phyloP scores from a whole-genome alignment of 2,797 vertebrate species.

The Mormyrus proboscirostris region DNA sequence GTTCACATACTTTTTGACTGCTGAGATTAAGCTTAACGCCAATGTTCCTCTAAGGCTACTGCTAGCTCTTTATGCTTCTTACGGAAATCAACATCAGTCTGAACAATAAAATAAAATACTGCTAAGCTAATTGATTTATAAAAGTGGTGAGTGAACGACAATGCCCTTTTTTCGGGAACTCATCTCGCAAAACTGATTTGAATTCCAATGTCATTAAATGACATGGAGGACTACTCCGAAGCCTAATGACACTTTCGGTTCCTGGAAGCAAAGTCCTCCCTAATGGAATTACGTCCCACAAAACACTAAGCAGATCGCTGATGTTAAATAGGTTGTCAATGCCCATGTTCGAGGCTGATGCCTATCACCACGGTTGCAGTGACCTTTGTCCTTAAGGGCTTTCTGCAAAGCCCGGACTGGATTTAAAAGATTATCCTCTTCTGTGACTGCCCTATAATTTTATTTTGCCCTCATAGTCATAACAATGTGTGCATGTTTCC shows the following conservation, averaged over 20 bases:
- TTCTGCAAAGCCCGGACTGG: constrained; percentile 65
- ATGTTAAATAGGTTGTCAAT: constrained; percentile 22
- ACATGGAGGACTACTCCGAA: background rate
- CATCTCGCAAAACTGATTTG: background rate
- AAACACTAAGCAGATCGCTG: constrained; percentile 24
- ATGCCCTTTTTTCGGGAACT: background rate
- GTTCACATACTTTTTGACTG: background rate
- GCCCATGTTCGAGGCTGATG: background rate
- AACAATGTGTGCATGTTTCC: constrained; percentile 22
- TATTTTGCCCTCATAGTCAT: constrained; percentile 54
- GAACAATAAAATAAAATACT: background rate
- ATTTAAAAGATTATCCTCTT: constrained; percentile 68
- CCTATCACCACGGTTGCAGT: constrained; percentile 41
- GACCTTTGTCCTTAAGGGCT: constrained; percentile 64
- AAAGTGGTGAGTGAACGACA: background rate
- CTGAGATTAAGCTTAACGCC: background rate
- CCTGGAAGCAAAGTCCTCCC: constrained; percentile 19
- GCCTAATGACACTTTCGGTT: constrained; percentile 16
- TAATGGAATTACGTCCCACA: constrained; percentile 23
- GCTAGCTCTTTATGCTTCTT: background rate
- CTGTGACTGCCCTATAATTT: constrained; percentile 54
- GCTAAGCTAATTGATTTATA: background rate
- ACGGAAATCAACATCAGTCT: background rate
- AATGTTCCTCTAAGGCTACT: background rate
- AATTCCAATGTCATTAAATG: background rate